phyloP scores from a whole-genome alignment of 2,888 invertebrate genomes.

The Xestia ashworthii region DNA sequence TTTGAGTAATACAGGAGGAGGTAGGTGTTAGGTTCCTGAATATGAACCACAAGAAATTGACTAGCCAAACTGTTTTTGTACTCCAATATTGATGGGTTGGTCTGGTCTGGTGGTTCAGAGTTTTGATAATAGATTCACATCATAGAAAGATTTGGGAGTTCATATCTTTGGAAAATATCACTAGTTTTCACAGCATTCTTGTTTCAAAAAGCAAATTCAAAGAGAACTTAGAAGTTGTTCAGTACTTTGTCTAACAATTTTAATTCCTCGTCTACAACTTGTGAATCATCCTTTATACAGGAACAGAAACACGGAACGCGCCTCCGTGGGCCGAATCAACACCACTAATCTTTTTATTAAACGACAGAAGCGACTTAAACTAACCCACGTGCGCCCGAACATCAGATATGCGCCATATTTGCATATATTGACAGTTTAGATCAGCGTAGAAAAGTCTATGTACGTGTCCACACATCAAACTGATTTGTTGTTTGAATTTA shows the following conservation, averaged over 20 bases:
- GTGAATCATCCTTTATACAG: conserved; percentile 71
- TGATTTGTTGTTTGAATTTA: conserved; percentile 65
- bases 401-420: conserved; percentile 85
- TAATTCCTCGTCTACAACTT: conserved; percentile 46
- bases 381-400: conserved; percentile 83
- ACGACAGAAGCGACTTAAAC: conserved; percentile 81
- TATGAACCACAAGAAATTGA: too few species aligned
- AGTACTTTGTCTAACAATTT: conserved; percentile 15
- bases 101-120: background rate
- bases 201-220: background rate
- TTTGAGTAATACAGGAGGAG: conserved; percentile 26
- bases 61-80: background rate
- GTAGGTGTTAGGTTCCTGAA: background rate
- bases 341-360: conserved; percentile 84
- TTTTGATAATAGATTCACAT: too few species aligned
- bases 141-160: background rate
- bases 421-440: conserved; percentile 88
- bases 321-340: conserved; percentile 86
- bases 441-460: conserved; percentile 71
- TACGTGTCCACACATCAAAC: conserved; percentile 65
- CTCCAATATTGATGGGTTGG: background rate
- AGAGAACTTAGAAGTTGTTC: background rate
- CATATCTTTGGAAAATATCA: background rate
- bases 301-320: conserved; percentile 79
- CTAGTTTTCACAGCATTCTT: background rate